These are phyloP conservation scores for Arrhamphus sclerolepis DNA, from an alignment of 2,797 vertebrate species.

Conservation along the genomic window DNA sequence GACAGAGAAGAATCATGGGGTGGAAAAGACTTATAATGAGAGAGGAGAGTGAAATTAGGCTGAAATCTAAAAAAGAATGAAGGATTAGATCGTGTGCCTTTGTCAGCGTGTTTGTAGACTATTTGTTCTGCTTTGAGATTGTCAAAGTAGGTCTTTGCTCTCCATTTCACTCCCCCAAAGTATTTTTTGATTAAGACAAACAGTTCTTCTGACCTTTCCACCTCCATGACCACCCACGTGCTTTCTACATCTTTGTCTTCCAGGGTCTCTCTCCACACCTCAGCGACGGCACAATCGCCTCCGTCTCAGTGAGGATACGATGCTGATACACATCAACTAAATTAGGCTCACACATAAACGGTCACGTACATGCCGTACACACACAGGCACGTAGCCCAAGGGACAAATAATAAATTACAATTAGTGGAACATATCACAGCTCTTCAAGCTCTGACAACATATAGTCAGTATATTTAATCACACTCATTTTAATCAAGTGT, in stretches of 20 bases:
- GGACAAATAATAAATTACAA: slow-evolving; percentile 41
- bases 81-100: slow-evolving; percentile 9
- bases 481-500: too few relatives aligned
- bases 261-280: slow-evolving; percentile 42
- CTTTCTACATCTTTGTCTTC: slow-evolving; percentile 8
- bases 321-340: slow-evolving; percentile 22
- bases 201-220: slow-evolving; percentile 54
- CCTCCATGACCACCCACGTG: slow-evolving; percentile 58
- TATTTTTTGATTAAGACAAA: slow-evolving; percentile 63
- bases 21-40: slow-evolving; percentile 7
- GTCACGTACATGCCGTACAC: not conserved
- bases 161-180: slow-evolving; percentile 3
- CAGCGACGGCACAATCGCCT: slow-evolving; percentile 50
- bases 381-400: slow-evolving; percentile 1
- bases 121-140: slow-evolving; percentile 2
- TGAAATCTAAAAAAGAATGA: slow-evolving; percentile 34
- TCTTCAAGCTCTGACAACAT: too few relatives aligned
- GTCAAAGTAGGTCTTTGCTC: not conserved
- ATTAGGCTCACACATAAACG: slow-evolving; percentile 25
- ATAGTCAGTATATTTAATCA: too few relatives aligned
- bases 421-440: slow-evolving; percentile 34
- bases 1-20: not conserved
- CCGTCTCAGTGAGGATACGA: slow-evolving; percentile 10
- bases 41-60: slow-evolving; percentile 23
- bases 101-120: not conserved